These are phyloP conservation scores for Pardosa pseudoannulata DNA, from an alignment of 2,888 invertebrate genomes.

Conservation along the genomic window DNA sequence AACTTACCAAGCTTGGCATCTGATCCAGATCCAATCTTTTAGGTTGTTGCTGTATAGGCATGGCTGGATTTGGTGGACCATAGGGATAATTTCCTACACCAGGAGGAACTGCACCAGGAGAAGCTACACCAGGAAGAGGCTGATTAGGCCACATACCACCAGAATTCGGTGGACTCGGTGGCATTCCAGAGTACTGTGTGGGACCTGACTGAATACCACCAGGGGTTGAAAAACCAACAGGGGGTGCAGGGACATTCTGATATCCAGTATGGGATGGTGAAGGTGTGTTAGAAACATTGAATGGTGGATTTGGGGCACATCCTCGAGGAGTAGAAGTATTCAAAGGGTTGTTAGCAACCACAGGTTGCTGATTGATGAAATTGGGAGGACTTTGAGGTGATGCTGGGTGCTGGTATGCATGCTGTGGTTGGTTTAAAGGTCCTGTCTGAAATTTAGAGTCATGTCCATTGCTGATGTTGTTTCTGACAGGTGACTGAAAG, in stretches of 20 bases:
- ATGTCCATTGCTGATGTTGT: slow-evolving; percentile 52
- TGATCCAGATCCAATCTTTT: slow-evolving; percentile 88
- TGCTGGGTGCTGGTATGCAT: background rate
- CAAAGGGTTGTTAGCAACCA: too few species aligned
- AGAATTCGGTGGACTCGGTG: background rate
- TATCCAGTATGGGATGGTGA: background rate
- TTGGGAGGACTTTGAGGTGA: background rate
- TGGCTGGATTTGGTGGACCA: slow-evolving; percentile 27
- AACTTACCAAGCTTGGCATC: slow-evolving; percentile 93
- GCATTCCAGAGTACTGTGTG: background rate
- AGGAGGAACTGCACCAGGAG: background rate
- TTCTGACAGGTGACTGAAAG: background rate
- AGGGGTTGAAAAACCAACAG: background rate
- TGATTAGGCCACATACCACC: slow-evolving; percentile 17
- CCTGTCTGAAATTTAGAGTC: background rate
- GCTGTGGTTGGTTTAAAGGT: background rate
- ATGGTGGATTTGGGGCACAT: too few species aligned
- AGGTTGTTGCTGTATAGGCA: slow-evolving; percentile 67
- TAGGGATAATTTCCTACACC: slow-evolving; percentile 39
- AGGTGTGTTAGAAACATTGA: background rate
- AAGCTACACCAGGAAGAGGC: background rate
- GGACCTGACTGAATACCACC: background rate
- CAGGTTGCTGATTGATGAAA: too few species aligned
- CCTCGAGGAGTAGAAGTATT: too few species aligned
- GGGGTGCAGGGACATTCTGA: background rate